phyloP scores from a whole-genome alignment of 2,113 vertebrate genomes.

The Pardalotus punctatus region DNA sequence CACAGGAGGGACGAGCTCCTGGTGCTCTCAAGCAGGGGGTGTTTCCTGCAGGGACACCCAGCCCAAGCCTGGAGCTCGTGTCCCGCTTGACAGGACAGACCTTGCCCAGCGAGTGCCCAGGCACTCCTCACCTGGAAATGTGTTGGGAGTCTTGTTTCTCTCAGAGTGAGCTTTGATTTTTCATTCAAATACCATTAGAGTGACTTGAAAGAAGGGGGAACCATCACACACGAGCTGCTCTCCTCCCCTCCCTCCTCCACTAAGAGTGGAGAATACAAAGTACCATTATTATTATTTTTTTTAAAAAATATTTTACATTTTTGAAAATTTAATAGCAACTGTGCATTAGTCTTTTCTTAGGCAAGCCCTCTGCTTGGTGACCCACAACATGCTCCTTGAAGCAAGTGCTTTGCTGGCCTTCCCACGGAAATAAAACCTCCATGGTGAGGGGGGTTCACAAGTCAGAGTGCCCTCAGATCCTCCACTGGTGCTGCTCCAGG shows the following conservation, averaged over 20 bases:
- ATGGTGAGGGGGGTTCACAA: rapidly evolving
- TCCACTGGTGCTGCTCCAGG: background rate
- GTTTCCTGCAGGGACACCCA: background rate
- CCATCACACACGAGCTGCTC: rapidly evolving
- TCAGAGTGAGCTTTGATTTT: background rate
- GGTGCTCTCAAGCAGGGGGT: rapidly evolving
- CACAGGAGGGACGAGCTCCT: background rate
- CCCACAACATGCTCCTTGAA: too few species aligned
- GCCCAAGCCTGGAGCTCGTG: background rate
- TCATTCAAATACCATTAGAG: background rate
- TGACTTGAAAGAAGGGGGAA: background rate
- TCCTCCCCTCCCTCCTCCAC: background rate
- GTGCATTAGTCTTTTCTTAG: background rate
- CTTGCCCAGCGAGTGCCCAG: rapidly evolving
- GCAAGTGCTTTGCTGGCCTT: background rate
- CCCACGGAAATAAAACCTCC: background rate
- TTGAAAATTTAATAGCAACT: background rate
- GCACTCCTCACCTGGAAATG: rapidly evolving
- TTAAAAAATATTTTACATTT: background rate
- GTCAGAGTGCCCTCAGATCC: background rate
- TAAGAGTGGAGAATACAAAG: background rate
- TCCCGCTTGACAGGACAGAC: background rate
- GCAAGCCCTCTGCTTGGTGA: background rate
- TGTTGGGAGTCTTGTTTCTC: background rate
- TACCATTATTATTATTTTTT: background rate